Percentiles rank a stretch among this genome's conserved stretches.
Conservation (phyloP, 2,797 vertebrate species). For the Oceanodroma leucorhoa region DNA sequence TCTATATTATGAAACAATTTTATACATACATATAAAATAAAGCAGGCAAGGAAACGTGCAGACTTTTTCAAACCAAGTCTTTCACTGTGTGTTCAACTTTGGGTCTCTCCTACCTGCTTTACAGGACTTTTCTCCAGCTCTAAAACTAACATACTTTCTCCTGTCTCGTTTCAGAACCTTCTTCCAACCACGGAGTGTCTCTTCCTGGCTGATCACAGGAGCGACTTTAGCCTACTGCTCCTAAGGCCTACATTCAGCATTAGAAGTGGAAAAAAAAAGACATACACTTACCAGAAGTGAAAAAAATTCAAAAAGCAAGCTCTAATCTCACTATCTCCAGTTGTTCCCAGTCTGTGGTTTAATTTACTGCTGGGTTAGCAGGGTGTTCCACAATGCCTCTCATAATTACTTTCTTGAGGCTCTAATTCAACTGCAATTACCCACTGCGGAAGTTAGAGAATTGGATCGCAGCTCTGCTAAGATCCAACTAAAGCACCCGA, state of each 20-base stretch:
- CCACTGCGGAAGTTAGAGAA: constrained; percentile 43
- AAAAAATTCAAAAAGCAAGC: neutral
- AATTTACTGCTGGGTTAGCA: constrained; percentile 68
- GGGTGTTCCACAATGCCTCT: constrained; percentile 54
- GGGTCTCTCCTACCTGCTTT: neutral
- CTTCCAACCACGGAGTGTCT: neutral
- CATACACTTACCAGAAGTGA: neutral
- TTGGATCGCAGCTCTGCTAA: constrained; percentile 4
- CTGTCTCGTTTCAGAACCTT: neutral
- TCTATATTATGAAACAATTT: neutral
- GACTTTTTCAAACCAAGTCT: neutral
- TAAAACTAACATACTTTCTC: neutral
- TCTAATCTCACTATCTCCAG: constrained; percentile 37
- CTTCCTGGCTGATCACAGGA: neutral
- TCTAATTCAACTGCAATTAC: constrained; percentile 68
- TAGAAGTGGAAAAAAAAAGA: neutral
- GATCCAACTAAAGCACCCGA: constrained; percentile 3
- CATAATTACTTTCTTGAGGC: constrained; percentile 49
- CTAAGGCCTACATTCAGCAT: neutral
- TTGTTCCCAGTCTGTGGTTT: constrained; percentile 51
- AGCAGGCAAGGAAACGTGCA: neutral
- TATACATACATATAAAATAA: neutral
- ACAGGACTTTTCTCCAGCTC: neutral
- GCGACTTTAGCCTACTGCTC: neutral
- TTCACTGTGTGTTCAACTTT: neutral